Evolutionary conservation across 2,888 invertebrate species (phyloP).

Genomic region (Drosophila limbata): DNA sequence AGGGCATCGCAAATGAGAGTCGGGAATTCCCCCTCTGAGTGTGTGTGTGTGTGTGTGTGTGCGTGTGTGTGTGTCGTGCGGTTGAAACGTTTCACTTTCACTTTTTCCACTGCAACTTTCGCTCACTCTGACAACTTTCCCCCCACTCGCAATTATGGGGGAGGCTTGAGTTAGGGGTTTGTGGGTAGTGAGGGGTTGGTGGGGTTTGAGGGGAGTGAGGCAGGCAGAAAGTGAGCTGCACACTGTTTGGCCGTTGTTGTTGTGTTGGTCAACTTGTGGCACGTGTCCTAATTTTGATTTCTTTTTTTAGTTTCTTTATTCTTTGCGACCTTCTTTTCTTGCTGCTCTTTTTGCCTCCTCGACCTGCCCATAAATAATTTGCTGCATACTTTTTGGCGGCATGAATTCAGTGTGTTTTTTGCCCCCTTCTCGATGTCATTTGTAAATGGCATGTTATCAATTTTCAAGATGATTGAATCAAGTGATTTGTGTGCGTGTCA

Average conservation of each 20-base stretch:
- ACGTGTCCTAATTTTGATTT: slow-evolving; percentile 84
- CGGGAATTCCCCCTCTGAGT: slow-evolving; percentile 17
- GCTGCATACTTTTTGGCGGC: slow-evolving; percentile 67
- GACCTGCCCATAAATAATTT: slow-evolving; percentile 70
- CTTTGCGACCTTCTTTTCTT: slow-evolving; percentile 19
- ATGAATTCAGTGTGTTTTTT: slow-evolving; percentile 49
- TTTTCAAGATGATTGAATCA: slow-evolving; percentile 85
- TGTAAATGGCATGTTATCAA: slow-evolving; percentile 85
- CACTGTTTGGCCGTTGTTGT: slow-evolving; percentile 59
- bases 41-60: slow-evolving; percentile 7
- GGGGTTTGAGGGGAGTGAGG: slow-evolving; percentile 2
- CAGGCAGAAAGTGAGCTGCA: slow-evolving; percentile 15
- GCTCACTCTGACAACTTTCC: slow-evolving; percentile 15
- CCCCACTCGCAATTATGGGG: slow-evolving; percentile 34
- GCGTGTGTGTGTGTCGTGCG: slow-evolving; percentile 37
- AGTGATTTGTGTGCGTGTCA: slow-evolving; percentile 83
- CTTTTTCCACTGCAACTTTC: slow-evolving; percentile 57
- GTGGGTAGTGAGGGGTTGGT: slow-evolving; percentile 6
- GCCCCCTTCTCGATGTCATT: slow-evolving; percentile 75
- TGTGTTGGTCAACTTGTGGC: slow-evolving; percentile 79
- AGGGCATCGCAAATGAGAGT: slow-evolving; percentile 77
- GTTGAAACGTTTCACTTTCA: slow-evolving; percentile 69
- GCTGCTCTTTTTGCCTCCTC: slow-evolving; percentile 43
- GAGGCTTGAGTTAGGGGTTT: slow-evolving; percentile 6
- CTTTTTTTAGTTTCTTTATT: slow-evolving; percentile 30